Percentiles rank a stretch among this genome's conserved stretches.
Evolutionary conservation across 2,888 invertebrate genomes (phyloP).

Genomic region (Andrena chrysosceles): DNA sequence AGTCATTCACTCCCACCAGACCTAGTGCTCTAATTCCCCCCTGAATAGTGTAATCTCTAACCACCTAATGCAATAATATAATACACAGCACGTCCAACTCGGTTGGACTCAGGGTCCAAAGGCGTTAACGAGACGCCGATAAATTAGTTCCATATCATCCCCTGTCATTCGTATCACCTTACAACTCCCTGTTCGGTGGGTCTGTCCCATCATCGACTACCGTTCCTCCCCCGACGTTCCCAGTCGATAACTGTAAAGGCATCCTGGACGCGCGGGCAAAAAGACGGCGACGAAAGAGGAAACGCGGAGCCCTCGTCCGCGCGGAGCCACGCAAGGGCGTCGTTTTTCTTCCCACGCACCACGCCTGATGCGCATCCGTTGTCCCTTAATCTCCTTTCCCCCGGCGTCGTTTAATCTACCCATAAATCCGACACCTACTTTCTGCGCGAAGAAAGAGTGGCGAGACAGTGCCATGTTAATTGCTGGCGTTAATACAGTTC

Average conservation of each 20-base stretch:
- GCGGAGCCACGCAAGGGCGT: slow-evolving; percentile 11
- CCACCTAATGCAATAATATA: not conserved
- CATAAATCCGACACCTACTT: slow-evolving; percentile 62
- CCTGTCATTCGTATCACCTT: slow-evolving; percentile 35
- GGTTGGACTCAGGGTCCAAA: slow-evolving; percentile 5
- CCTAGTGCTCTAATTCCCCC: not conserved
- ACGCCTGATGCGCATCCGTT: slow-evolving; percentile 20
- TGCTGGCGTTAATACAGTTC: slow-evolving; percentile 9
- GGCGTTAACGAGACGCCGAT: slow-evolving; percentile 41
- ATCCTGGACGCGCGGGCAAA: not conserved
- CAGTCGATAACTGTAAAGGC: slow-evolving; percentile 47
- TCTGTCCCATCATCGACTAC: slow-evolving; percentile 51
- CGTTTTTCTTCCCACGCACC: slow-evolving; percentile 39
- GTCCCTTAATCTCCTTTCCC: slow-evolving; percentile 29
- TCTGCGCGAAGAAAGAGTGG: slow-evolving; percentile 45
- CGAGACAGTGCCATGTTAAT: slow-evolving; percentile 61
- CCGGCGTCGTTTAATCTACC: slow-evolving; percentile 57
- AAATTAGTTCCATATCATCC: slow-evolving; percentile 46
- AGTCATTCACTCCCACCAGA: too few species aligned
- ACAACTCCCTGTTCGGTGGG: slow-evolving; percentile 38
- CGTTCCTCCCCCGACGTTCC: slow-evolving; percentile 37
- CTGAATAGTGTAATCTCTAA: not conserved
- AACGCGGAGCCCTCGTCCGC: slow-evolving; percentile 19
- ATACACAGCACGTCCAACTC: not conserved
- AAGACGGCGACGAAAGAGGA: slow-evolving; percentile 28